phyloP scores from a whole-genome alignment of 2,113 vertebrate genomes.

The Planiliza haematocheilus region DNA sequence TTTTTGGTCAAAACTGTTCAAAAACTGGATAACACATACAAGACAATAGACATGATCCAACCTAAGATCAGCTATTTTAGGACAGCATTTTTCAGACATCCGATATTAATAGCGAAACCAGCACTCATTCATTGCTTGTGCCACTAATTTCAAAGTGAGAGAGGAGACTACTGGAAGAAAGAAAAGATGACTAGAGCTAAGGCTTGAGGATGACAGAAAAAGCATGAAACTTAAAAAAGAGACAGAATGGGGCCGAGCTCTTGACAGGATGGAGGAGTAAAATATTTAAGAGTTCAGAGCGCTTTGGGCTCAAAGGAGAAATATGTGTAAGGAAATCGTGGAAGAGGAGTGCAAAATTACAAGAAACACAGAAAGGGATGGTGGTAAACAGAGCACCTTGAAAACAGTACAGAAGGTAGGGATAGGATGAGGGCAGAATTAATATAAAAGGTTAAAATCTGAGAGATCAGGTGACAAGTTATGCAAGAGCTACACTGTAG shows the following conservation, averaged over 20 bases:
- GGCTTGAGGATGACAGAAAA: slow-evolving; percentile 30
- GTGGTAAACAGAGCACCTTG: slow-evolving; percentile 4
- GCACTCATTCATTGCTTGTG: not conserved
- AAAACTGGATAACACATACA: not conserved
- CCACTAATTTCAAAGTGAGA: slow-evolving; percentile 8
- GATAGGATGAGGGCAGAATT: not conserved
- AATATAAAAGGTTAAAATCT: not conserved
- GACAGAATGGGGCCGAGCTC: slow-evolving; percentile 70
- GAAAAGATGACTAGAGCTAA: slow-evolving; percentile 19
- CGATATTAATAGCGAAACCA: slow-evolving; percentile 13
- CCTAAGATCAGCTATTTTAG: not conserved
- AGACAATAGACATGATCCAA: not conserved
- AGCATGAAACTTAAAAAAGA: slow-evolving; percentile 27
- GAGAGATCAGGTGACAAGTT: not conserved
- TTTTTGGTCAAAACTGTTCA: slow-evolving; percentile 1
- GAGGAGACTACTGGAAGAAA: slow-evolving; percentile 14
- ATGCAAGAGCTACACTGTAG: not conserved
- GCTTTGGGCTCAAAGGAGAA: slow-evolving; percentile 39
- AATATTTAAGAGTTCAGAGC: slow-evolving; percentile 56
- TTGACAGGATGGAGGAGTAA: slow-evolving; percentile 62
- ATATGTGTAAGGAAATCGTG: slow-evolving; percentile 6
- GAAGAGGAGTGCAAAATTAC: slow-evolving; percentile 28
- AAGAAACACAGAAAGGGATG: slow-evolving; percentile 13
- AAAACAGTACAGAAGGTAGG: not conserved
- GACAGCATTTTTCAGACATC: not conserved